Conservation (phyloP, 2,888 invertebrate species). For the Entomobrya multifasciata region DNA sequence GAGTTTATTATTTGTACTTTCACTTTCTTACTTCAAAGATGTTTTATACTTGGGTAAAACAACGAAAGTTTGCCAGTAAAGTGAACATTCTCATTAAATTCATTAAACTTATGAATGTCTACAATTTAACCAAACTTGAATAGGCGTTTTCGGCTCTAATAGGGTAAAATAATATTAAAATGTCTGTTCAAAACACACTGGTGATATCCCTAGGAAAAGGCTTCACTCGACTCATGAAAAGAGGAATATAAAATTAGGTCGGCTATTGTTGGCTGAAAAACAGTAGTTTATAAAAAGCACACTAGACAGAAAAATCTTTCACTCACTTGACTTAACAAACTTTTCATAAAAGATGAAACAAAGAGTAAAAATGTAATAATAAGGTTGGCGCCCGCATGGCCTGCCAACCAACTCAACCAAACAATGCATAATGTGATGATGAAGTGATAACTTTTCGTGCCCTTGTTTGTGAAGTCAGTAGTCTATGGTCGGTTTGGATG, state of each 20-base stretch:
- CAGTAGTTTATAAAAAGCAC: background rate
- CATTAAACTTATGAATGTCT: no score
- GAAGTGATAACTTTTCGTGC: slow-evolving; percentile 41
- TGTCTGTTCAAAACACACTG: no score
- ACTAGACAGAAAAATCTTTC: slow-evolving; percentile 17
- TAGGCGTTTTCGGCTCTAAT: no score
- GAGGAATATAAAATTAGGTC: background rate
- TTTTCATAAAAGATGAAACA: slow-evolving; percentile 54
- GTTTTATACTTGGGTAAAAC: no score
- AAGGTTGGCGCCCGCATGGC: slow-evolving; percentile 59
- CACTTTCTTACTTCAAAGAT: no score
- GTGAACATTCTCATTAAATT: no score
- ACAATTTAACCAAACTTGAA: no score
- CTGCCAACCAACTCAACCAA: slow-evolving; percentile 50
- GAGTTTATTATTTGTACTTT: no score
- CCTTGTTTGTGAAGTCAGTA: slow-evolving; percentile 22
- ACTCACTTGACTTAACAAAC: slow-evolving; percentile 31
- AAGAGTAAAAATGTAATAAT: slow-evolving; percentile 46
- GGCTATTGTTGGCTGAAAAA: background rate
- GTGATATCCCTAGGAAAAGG: background rate
- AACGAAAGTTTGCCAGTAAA: no score
- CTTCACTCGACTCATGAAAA: slow-evolving; percentile 16
- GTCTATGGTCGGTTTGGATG: background rate
- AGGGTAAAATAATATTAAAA: no score
- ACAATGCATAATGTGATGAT: slow-evolving; percentile 50